Evolutionary conservation across 2,888 invertebrate species (phyloP), one percentile per base, ranked within the genome.

Genomic region (Acanthosepion esculentum): DNA sequence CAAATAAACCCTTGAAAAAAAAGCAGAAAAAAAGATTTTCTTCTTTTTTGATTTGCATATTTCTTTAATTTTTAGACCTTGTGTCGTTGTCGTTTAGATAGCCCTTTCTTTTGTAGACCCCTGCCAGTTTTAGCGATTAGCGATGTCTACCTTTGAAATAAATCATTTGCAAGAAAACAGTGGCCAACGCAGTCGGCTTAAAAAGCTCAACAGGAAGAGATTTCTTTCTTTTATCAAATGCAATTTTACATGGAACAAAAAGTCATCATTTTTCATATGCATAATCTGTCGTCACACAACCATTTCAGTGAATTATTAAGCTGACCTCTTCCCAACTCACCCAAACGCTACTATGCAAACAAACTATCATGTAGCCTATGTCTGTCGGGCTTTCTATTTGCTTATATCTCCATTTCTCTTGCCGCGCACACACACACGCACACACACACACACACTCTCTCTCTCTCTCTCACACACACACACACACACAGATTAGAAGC

Each of bases 181-280:
- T 78, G n/a, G 10, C 78, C 78, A 33, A 78, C 78, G n/a, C 78
- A 78, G 78, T n/a, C 33, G n/a, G 78, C 78, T 78, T 78, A 15
- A n/a, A 78, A n/a, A n/a, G 4, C 78, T 78, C n/a, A 78, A n/a
- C n/a, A n/a, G n/a, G n/a, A n/a, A n/a, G 15, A 10, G n/a, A 78
- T 78, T n/a, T 78, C 33, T 78, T 78, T 78, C 78, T 78, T 78
- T 78, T 78, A 12, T 15, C 15, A 15, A 78, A 78, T 33, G 78
- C 33, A 78, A 78, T 78, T 78, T 78, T 18, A 12, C n/a, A 33
- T n/a, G 12, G 33, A 33, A 78, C 78, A 78, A n/a, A 55, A 33
- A 78, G 78, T n/a, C 78, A 78, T 78, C n/a, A n/a, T 78, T 78
- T 78, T 78, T 78, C n/a, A n/a, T 78, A n/a, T 78, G n/a, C 78